Base-by-base conservation (phyloP, 2,113 vertebrate species). In the Callocephalon fimbriatum region DNA sequence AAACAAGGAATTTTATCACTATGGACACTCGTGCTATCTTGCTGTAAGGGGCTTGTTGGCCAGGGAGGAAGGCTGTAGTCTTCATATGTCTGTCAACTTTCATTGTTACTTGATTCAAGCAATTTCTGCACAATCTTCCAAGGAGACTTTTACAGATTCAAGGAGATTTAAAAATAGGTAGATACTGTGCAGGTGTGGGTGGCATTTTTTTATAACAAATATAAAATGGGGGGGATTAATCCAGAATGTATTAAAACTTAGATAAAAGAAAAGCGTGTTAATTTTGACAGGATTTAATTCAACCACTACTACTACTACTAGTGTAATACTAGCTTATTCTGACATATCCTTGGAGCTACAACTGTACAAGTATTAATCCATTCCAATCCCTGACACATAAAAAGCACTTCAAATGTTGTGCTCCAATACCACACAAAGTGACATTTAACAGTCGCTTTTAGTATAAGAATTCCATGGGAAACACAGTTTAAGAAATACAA, bases 11-110 rank as follows among this genome's bases (percentile, higher is more conserved):
- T 45, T 76, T 68, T 37, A 23, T 76, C 32, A 15, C 31, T 62
- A 6, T 1, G 1, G 31, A 48, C 22, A 32, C 15, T 31, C 0
- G 0, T 32, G 40, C 11, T 58, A 15, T 38, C 20, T 5, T 80
- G 32, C 38, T 65, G 10, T 26, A 23, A 67, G 23, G 5, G 25
- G 14, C 4, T 63, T 61, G 10, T 3, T 61, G 38, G 10, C 54
- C 38, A 61, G 25, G 16, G 25, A 81, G 4, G 7, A 78, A 78
- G 21, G 40, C 21, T 81, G 12, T 50, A 54, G 54, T 78, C 37
- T 87, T 67, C 59, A 47, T 7, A 35, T 8, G 7, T 18, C 26
- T 29, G 62, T 90, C 48, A 59, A 7, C 32, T 83, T 62, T 12
- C 3, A 20, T 50, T 88, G 11, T 40, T 76, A 44, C n/a, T 87